Percentiles rank a stretch among this genome's conserved stretches.
Conservation (phyloP, 2,888 invertebrate species). For the Endomychus coccineus region DNA sequence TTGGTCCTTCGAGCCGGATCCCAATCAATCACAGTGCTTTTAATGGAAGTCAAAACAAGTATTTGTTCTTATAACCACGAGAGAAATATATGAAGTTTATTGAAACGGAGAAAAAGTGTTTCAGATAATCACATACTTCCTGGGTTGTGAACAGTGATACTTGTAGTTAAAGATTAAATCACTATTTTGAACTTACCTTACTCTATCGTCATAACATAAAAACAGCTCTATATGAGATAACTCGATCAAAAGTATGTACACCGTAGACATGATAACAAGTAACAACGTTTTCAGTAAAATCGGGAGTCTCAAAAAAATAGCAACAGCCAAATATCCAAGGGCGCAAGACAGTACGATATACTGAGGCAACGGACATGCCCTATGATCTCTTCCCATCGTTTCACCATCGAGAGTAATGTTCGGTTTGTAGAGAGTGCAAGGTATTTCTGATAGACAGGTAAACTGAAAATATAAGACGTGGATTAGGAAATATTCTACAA, state of each 20-base stretch:
- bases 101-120: no score
- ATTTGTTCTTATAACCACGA: no score
- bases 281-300: conserved; percentile 75
- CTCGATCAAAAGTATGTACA: conserved; percentile 74
- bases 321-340: conserved; percentile 75
- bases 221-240: conserved; percentile 74
- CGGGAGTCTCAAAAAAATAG: conserved; percentile 76
- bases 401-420: conserved; percentile 48
- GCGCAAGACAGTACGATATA: conserved; percentile 82
- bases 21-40: no score
- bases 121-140: no score
- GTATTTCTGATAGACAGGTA: conserved; percentile 52
- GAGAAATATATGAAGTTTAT: no score
- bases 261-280: conserved; percentile 68
- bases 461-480: conserved; percentile 8
- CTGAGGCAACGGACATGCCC: conserved; percentile 77
- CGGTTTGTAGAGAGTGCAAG: conserved; percentile 44
- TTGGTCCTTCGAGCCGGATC: no score
- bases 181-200: conserved; percentile 60
- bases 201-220: conserved; percentile 70
- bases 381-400: conserved; percentile 51
- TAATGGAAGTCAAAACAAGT: no score
- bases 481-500: not conserved
- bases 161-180: no score
- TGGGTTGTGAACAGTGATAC: no score